These are phyloP conservation scores for Drosophila kurseongensis DNA, from an alignment of 1,140 invertebrate genomes.

Conservation along the genomic window DNA sequence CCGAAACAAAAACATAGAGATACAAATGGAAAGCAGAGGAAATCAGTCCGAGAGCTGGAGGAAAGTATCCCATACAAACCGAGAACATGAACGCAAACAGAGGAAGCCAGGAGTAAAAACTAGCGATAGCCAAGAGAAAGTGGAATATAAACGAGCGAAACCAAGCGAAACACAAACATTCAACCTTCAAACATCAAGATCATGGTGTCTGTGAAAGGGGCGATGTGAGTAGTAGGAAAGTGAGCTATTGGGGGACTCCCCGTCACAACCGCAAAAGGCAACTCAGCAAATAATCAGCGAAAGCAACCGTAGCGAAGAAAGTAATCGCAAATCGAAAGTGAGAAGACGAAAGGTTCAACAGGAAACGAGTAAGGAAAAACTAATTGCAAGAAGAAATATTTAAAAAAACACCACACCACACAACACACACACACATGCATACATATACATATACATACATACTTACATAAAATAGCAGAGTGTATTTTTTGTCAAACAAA, in stretches of 20 bases:
- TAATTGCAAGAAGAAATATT: conserved; percentile 40
- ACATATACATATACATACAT: conserved; percentile 60
- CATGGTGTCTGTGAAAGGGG: neutral
- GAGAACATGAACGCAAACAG: neutral
- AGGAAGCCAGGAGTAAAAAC: conserved; percentile 20
- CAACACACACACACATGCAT: conserved; percentile 31
- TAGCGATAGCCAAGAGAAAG: conserved; percentile 5
- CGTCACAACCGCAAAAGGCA: conserved; percentile 7
- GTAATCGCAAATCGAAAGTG: conserved; percentile 13
- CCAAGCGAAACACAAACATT: conserved; percentile 1
- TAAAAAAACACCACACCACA: conserved; percentile 41
- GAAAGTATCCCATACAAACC: conserved; percentile 54
- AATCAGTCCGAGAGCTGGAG: conserved; percentile 1
- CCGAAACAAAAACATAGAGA: conserved; percentile 11
- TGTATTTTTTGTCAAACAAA: conserved; percentile 83
- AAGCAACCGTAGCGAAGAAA: conserved; percentile 18
- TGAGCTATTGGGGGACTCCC: conserved; percentile 3
- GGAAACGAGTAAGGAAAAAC: conserved; percentile 39
- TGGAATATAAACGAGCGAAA: conserved; percentile 11
- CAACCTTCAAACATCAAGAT: neutral
- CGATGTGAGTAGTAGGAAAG: conserved; percentile 8
- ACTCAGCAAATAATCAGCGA: conserved; percentile 13
- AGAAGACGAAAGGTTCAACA: conserved; percentile 16
- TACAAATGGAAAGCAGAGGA: conserved; percentile 6
- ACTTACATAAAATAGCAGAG: conserved; percentile 66